Evolutionary conservation across 2,888 invertebrate species (phyloP).

Genomic region (Fragum sueziense): DNA sequence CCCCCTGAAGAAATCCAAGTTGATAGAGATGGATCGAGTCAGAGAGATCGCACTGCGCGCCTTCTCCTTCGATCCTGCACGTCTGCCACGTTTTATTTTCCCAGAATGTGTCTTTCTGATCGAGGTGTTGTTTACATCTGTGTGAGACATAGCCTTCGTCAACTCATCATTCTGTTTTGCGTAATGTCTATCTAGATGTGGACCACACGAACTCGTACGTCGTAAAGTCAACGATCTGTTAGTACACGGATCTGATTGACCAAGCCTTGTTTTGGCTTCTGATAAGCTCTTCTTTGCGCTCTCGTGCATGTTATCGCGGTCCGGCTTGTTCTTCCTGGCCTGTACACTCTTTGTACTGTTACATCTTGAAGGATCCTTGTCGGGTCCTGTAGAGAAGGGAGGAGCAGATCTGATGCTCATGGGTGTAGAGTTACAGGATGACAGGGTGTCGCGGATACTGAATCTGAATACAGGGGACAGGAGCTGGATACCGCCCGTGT

Average conservation of each 20-base stretch:
- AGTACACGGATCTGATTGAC: neutral
- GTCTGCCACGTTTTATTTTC: constrained; percentile 11
- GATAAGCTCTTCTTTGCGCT: neutral
- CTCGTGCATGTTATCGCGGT: neutral
- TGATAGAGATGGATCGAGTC: constrained; percentile 38
- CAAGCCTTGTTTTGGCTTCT: neutral
- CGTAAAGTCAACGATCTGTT: constrained; percentile 17
- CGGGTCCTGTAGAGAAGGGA: neutral
- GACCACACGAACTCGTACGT: constrained; percentile 36
- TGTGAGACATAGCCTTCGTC: constrained; percentile 35
- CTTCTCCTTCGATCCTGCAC: constrained; percentile 23
- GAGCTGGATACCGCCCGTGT: neutral
- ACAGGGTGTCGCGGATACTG: neutral
- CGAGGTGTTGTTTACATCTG: constrained; percentile 10
- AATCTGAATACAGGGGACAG: neutral
- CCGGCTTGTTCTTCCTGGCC: neutral
- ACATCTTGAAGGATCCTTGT: neutral
- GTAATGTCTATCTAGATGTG: neutral
- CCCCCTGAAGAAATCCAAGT: constrained; percentile 21
- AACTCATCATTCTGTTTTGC: neutral
- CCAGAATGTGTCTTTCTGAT: neutral
- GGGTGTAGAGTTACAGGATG: neutral
- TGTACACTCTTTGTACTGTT: neutral
- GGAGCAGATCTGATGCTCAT: neutral
- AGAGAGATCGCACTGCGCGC: constrained; percentile 25